Conservation (phyloP, 2,888 invertebrate species). For the Drosophila cracens region DNA sequence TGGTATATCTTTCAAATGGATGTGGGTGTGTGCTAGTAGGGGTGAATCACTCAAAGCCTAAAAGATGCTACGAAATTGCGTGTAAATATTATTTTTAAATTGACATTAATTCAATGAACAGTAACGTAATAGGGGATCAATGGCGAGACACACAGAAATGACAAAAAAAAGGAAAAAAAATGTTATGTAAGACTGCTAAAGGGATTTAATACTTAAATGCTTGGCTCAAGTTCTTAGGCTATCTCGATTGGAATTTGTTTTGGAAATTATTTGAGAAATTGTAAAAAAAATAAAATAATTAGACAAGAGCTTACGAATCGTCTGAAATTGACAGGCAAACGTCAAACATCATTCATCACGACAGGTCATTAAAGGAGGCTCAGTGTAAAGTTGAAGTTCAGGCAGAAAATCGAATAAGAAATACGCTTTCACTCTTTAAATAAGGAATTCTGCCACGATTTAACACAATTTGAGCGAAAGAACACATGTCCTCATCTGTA, state of each 20-base stretch:
- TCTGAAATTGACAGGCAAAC: constrained; percentile 47
- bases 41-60: constrained; percentile 37
- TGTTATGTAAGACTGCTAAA: constrained; percentile 5
- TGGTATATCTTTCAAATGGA: constrained; percentile 15
- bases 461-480: background rate
- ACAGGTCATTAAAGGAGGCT: constrained; percentile 43
- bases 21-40: constrained; percentile 12
- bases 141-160: constrained; percentile 18
- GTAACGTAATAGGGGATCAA: constrained; percentile 64
- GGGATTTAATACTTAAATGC: constrained; percentile 24
- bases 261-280: constrained; percentile 10
- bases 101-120: constrained; percentile 72
- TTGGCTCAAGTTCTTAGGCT: background rate
- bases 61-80: constrained; percentile 52
- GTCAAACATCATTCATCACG: constrained; percentile 42
- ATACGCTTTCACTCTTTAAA: constrained; percentile 13
- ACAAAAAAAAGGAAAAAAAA: background rate
- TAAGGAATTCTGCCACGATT: background rate
- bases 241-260: background rate
- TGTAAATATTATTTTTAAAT: constrained; percentile 75
- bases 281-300: constrained; percentile 46
- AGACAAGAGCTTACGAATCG: constrained; percentile 36
- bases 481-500: background rate
- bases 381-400: background rate
- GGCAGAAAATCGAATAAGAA: constrained; percentile 11